These are phyloP conservation scores for Leptopilina syphax DNA, from an alignment of 2,888 invertebrate genomes.

Conservation along the genomic window DNA sequence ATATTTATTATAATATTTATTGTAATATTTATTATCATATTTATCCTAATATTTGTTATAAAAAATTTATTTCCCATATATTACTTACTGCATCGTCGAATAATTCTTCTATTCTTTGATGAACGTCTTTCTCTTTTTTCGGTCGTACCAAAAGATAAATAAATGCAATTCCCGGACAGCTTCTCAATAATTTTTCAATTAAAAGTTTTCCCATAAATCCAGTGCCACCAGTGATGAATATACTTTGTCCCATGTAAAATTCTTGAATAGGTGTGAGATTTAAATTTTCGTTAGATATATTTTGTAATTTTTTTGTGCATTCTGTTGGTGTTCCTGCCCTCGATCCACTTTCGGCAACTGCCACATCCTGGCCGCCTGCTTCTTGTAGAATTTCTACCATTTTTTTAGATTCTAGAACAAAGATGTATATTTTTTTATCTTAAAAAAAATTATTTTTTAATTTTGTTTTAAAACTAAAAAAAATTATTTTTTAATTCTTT, in stretches of 20 bases:
- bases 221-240: constrained; percentile 83
- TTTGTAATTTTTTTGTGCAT: constrained; percentile 57
- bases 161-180: constrained; percentile 79
- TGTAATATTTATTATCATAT: no score
- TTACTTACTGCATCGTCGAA: constrained; percentile 72
- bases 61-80: no score
- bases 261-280: constrained; percentile 75
- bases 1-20: background rate
- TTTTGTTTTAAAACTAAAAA: no score
- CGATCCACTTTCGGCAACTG: constrained; percentile 66
- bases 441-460: background rate
- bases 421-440: background rate
- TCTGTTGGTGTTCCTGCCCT: constrained; percentile 65
- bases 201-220: constrained; percentile 86
- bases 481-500: no score
- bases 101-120: constrained; percentile 78
- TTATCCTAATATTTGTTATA: no score
- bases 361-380: constrained; percentile 72
- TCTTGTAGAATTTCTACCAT: constrained; percentile 75
- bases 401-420: constrained; percentile 40
- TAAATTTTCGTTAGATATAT: constrained; percentile 54
- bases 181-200: constrained; percentile 83
- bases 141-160: constrained; percentile 81
- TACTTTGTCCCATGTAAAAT: constrained; percentile 78
- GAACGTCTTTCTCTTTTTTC: constrained; percentile 79